Conservation (phyloP, 1,140 invertebrate genomes). For the Drosophila sechellia region DNA sequence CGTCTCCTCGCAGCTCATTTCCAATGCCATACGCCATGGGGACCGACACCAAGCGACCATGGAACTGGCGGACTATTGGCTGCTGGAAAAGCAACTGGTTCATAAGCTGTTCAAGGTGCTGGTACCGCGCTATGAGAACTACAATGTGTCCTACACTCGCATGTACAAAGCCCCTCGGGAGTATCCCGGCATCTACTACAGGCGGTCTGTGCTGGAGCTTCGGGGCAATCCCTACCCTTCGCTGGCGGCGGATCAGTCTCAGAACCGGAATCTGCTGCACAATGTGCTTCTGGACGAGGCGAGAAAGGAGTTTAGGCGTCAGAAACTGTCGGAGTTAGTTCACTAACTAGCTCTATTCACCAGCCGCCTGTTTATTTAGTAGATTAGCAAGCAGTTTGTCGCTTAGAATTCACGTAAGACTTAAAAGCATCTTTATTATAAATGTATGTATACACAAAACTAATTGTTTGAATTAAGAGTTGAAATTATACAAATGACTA, state of each 20-base stretch:
- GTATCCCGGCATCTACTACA: constrained; percentile 86
- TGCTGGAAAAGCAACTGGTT: constrained; percentile 94
- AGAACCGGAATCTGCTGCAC: constrained; percentile 88
- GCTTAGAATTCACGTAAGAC: constrained; percentile 13
- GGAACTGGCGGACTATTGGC: constrained; percentile 95
- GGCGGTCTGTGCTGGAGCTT: constrained; percentile 91
- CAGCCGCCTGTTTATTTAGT: neutral
- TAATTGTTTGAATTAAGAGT: neutral
- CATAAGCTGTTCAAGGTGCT: constrained; percentile 97
- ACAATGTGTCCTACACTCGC: constrained; percentile 89
- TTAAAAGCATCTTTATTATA: constrained; percentile 29
- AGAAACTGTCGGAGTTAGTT: constrained; percentile 64
- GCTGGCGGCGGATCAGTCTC: constrained; percentile 85
- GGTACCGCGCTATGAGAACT: constrained; percentile 92
- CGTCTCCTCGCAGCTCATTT: constrained; percentile 89
- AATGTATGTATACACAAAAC: constrained; percentile 19
- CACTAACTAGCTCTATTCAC: constrained; percentile 29
- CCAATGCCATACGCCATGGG: constrained; percentile 94
- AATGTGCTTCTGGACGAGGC: constrained; percentile 90
- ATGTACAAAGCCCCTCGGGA: constrained; percentile 89
- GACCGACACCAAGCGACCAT: constrained; percentile 93
- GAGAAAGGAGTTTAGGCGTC: constrained; percentile 87
- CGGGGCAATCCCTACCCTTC: constrained; percentile 90
- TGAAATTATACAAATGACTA: constrained; percentile 4
- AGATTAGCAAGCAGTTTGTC: neutral